A percentile compares a stretch with the other conserved stretches of the same genome.
Evolutionary conservation across 1,140 invertebrate species (phyloP).

Genomic region (Eurytemora carolleeae): DNA sequence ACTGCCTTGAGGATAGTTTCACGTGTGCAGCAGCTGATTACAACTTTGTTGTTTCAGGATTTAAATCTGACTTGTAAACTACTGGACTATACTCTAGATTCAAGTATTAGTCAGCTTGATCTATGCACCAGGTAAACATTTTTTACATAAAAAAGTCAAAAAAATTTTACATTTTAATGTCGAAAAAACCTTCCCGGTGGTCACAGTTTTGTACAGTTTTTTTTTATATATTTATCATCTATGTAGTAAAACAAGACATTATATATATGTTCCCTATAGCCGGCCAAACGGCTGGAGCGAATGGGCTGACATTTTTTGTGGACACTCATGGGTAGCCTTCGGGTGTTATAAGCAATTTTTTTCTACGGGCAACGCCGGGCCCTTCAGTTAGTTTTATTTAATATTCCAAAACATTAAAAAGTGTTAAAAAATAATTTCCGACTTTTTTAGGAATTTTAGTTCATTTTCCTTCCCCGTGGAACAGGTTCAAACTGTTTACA

Average conservation of each 20-base stretch:
- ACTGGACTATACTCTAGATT: neutral
- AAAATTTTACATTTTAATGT: too few species aligned
- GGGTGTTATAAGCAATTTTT: too few species aligned
- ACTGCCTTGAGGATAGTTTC: neutral
- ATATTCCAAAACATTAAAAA: too few species aligned
- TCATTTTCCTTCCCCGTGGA: neutral
- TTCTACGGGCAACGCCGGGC: too few species aligned
- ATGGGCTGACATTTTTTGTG: too few species aligned
- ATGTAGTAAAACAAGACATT: too few species aligned
- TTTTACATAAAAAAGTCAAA: neutral
- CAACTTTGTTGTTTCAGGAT: neutral
- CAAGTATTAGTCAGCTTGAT: neutral
- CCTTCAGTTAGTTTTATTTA: neutral
- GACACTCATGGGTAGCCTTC: too few species aligned
- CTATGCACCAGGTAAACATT: neutral
- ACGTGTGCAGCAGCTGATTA: neutral
- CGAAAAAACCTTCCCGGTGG: too few species aligned
- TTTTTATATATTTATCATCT: neutral
- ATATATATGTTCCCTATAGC: too few species aligned
- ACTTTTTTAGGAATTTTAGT: neutral
- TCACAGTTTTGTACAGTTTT: neutral
- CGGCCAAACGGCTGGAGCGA: too few species aligned
- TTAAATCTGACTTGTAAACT: neutral
- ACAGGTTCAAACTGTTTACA: neutral
- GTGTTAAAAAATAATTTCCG: neutral